phyloP scores from a whole-genome alignment of 2,797 vertebrate genomes.

The Decapterus maruadsi region DNA sequence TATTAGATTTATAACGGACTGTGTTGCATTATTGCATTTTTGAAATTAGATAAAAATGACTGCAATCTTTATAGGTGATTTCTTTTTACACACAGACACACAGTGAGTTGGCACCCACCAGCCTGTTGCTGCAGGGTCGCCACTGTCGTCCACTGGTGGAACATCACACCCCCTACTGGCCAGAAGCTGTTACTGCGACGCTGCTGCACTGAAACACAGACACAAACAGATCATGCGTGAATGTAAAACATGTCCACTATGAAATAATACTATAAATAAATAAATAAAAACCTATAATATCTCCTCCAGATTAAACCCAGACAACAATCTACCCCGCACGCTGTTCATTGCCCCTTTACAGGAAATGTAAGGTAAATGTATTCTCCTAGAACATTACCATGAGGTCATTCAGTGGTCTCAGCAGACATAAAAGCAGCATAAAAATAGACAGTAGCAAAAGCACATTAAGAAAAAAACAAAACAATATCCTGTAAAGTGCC shows the following conservation, averaged over 20 bases:
- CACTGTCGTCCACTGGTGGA: slow-evolving; percentile 26
- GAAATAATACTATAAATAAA: no score
- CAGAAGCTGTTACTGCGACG: slow-evolving; percentile 15
- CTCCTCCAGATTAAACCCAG: no score
- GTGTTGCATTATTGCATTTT: neutral
- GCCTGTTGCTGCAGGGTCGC: neutral
- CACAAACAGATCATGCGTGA: neutral
- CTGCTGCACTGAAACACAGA: neutral
- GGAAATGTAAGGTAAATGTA: no score
- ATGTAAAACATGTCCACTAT: neutral
- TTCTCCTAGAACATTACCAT: no score
- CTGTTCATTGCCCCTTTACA: no score
- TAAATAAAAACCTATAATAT: no score
- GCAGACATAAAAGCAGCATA: no score
- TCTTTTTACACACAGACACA: slow-evolving; percentile 5
- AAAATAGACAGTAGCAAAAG: no score
- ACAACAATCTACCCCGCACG: no score
- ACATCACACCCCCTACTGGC: slow-evolving; percentile 65
- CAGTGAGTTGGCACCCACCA: neutral
- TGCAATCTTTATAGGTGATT: neutral
- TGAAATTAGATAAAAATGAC: neutral
- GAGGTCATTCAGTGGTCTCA: no score
- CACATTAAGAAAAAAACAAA: no score
- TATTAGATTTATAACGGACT: neutral
- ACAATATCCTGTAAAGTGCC: no score